A percentile compares a stretch with the other conserved stretches of the same genome.
Conservation (phyloP, 2,888 invertebrate species). For the Lasioglossum lativentre region DNA sequence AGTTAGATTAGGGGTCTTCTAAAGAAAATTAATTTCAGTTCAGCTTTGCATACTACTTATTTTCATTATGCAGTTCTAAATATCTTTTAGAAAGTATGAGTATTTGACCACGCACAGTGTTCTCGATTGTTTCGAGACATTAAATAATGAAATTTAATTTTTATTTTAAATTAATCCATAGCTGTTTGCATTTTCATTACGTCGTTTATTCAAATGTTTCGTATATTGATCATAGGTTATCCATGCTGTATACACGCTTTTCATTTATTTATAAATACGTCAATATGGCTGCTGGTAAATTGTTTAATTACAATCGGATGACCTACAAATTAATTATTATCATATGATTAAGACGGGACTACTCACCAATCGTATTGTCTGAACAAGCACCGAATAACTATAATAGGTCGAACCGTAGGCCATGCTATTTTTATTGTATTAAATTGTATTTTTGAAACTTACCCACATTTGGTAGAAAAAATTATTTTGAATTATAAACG, state of each 20-base stretch:
- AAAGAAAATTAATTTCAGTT: too few relatives aligned
- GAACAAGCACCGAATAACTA: too few relatives aligned
- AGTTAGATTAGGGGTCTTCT: too few relatives aligned
- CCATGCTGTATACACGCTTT: neutral
- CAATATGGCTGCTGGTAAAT: neutral
- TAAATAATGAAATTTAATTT: neutral
- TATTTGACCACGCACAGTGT: too few relatives aligned
- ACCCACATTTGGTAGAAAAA: too few relatives aligned
- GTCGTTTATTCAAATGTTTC: neutral
- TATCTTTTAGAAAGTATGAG: neutral
- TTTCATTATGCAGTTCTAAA: neutral
- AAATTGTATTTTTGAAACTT: neutral
- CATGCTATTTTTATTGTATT: too few relatives aligned
- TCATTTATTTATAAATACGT: neutral
- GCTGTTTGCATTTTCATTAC: neutral
- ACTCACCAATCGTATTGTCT: neutral
- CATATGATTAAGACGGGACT: neutral
- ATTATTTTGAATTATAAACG: too few relatives aligned
- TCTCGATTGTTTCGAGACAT: too few relatives aligned
- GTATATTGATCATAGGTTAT: neutral
- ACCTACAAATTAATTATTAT: neutral
- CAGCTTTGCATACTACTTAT: neutral
- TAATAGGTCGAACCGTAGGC: too few relatives aligned
- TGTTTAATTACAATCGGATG: neutral
- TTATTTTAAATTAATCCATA: neutral